Conservation (phyloP, 2,888 invertebrate genomes). For the Caenorhabditis afra region DNA sequence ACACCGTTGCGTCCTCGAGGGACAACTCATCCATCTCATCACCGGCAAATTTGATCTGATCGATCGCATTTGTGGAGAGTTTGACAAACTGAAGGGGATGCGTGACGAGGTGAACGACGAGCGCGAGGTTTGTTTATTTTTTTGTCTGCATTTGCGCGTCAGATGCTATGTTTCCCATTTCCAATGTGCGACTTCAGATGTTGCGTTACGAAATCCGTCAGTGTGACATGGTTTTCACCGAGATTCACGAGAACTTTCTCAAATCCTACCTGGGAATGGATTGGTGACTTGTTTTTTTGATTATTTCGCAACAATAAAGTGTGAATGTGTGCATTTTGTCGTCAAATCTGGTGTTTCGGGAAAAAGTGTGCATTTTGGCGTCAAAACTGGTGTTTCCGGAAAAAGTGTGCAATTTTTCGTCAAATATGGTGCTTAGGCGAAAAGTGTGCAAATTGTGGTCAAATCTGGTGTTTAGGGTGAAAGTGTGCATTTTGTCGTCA, state of each 20-base stretch:
- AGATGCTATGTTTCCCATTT: too few relatives aligned
- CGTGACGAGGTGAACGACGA: constrained; percentile 67
- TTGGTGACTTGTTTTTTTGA: constrained; percentile 61
- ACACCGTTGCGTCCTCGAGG: constrained; percentile 73
- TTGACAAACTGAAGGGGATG: constrained; percentile 67
- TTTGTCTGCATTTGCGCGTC: neutral
- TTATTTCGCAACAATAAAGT: too few relatives aligned
- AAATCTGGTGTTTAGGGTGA: too few relatives aligned
- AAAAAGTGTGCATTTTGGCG: too few relatives aligned
- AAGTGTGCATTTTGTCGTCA: too few relatives aligned
- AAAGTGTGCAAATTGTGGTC: too few relatives aligned
- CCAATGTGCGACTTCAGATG: constrained; percentile 67
- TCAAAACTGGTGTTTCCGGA: too few relatives aligned
- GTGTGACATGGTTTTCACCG: constrained; percentile 72
- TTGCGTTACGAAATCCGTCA: constrained; percentile 77
- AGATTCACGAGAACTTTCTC: constrained; percentile 75
- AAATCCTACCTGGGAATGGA: constrained; percentile 76
- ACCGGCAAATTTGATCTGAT: constrained; percentile 72
- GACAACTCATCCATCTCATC: constrained; percentile 69
- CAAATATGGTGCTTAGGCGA: too few relatives aligned
- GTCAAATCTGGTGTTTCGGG: constrained; percentile 11
- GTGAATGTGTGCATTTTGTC: neutral
- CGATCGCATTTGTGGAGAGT: constrained; percentile 70
- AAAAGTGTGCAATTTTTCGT: too few relatives aligned
- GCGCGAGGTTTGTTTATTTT: constrained; percentile 57